Percentiles rank a stretch among this genome's conserved stretches.
phyloP scores from a whole-genome alignment of 1,140 invertebrate species.

The Melanaphis sacchari region DNA sequence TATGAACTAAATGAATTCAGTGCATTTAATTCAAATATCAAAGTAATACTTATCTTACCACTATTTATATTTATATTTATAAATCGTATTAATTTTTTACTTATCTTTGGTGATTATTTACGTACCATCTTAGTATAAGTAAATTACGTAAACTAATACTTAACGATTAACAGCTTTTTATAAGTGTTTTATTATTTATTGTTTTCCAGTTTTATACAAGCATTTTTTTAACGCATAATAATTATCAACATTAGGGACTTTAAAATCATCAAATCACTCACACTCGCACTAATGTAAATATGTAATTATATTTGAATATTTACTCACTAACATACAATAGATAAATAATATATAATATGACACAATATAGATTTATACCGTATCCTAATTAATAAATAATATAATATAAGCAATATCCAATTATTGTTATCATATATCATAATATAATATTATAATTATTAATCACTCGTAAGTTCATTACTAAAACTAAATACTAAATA shows the following conservation, averaged over 20 bases:
- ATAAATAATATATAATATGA: background rate
- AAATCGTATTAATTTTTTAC: background rate
- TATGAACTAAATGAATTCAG: background rate
- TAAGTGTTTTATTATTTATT: slow-evolving; percentile 4
- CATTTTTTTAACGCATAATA: background rate
- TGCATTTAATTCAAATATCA: background rate
- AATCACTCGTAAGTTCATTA: too few species aligned
- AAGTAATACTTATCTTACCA: background rate
- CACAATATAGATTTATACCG: background rate
- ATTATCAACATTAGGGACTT: background rate
- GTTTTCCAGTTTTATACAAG: background rate
- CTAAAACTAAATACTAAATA: too few species aligned
- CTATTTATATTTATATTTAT: background rate
- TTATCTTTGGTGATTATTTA: background rate
- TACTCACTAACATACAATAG: background rate
- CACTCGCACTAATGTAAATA: background rate
- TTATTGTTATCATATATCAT: background rate
- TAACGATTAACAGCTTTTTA: background rate
- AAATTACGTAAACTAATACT: background rate
- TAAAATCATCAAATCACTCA: background rate
- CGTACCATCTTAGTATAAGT: background rate
- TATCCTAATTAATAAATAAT: background rate
- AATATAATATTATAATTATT: background rate
- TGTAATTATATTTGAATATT: background rate
- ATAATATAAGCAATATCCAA: background rate